Evolutionary conservation across 2,888 invertebrate genomes (phyloP).

Genomic region (Trissolcus brochymenae): DNA sequence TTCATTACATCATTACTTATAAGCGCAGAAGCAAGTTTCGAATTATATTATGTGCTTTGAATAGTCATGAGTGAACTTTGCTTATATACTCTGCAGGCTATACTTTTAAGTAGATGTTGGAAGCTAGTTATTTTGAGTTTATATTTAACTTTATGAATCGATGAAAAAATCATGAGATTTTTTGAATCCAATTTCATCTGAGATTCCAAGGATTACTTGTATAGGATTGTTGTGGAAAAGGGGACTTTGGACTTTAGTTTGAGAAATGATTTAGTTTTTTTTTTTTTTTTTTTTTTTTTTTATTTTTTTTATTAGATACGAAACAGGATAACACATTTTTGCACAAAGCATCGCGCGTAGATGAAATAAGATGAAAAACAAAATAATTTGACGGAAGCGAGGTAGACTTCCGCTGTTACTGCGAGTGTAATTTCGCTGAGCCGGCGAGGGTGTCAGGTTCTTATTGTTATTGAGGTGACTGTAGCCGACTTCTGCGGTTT

Average conservation of each 20-base stretch:
- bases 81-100: constrained; percentile 21
- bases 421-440: constrained; percentile 51
- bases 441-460: constrained; percentile 50
- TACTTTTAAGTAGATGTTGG: constrained; percentile 19
- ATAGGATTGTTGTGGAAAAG: neutral
- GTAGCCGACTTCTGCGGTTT: constrained; percentile 54
- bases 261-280: neutral
- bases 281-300: neutral
- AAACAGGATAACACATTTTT: neutral
- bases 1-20: constrained; percentile 14
- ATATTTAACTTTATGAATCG: too few species aligned
- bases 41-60: constrained; percentile 18
- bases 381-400: constrained; percentile 17
- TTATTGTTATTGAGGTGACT: constrained; percentile 54
- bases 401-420: constrained; percentile 51
- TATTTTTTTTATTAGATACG: neutral
- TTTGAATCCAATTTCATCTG: constrained; percentile 4
- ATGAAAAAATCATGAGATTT: neutral
- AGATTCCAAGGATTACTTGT: neutral
- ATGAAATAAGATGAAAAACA: constrained; percentile 9
- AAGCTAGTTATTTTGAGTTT: too few species aligned
- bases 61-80: constrained; percentile 42
- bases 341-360: neutral
- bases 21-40: constrained; percentile 16
- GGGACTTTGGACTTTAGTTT: neutral